phyloP scores from a whole-genome alignment of 2,113 vertebrate species.

The Acanthisitta chloris region DNA sequence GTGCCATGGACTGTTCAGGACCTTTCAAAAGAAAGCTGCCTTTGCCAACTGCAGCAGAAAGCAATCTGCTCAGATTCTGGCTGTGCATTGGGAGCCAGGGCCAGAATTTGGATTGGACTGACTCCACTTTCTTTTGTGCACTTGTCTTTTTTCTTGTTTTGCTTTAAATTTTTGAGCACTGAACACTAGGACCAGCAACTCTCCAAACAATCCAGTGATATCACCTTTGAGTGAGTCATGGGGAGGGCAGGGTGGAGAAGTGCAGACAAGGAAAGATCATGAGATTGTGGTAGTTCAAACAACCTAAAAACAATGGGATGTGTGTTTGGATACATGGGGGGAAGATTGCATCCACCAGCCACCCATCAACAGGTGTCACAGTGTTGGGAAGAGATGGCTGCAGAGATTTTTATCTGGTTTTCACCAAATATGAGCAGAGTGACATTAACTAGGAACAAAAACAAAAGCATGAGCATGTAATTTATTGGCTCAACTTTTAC shows the following conservation, averaged over 20 bases:
- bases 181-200: background rate
- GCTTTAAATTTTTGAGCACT: background rate
- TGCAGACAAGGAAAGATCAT: background rate
- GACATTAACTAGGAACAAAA: background rate
- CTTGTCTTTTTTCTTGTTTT: conserved; percentile 17
- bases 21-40: background rate
- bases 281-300: background rate
- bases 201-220: conserved; percentile 23
- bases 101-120: conserved; percentile 43
- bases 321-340: background rate
- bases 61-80: conserved; percentile 10
- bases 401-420: background rate
- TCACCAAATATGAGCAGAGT: background rate
- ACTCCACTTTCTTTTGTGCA: conserved; percentile 19
- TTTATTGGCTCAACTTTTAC: background rate
- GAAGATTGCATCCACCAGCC: background rate
- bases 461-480: background rate
- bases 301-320: background rate
- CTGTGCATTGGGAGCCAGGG: background rate
- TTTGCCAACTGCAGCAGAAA: background rate
- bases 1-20: background rate
- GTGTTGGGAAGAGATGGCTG: background rate
- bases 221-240: conserved; percentile 42
- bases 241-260: conserved; percentile 42
- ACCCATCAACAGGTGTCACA: background rate